These are phyloP conservation scores for Eupithecia pulchellata DNA, from an alignment of 2,888 invertebrate species.

Conservation along the genomic window DNA sequence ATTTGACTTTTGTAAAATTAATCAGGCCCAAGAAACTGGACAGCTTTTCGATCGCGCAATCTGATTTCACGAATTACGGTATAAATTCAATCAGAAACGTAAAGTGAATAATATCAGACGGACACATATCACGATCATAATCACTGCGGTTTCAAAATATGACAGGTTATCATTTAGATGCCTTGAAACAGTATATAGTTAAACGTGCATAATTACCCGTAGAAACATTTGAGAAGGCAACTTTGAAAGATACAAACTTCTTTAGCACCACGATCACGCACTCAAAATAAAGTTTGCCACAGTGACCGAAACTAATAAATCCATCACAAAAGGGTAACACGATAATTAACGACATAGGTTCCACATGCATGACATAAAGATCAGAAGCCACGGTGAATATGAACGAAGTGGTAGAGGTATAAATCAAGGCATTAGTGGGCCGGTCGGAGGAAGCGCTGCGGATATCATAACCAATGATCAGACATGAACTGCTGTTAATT, in stretches of 20 bases:
- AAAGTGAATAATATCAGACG: conserved; percentile 21
- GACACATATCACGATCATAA: conserved; percentile 27
- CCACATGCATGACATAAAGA: conserved; percentile 55
- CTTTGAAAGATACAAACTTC: conserved; percentile 2
- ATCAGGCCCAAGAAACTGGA: background rate
- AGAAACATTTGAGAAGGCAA: conserved; percentile 8
- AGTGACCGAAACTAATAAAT: conserved; percentile 27
- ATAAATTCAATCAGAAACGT: conserved; percentile 32
- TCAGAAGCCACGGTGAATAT: conserved; percentile 48
- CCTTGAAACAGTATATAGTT: conserved; percentile 18
- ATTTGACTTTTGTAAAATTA: conserved; percentile 1
- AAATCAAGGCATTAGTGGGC: conserved; percentile 69
- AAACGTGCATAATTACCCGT: conserved; percentile 3
- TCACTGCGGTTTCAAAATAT: conserved; percentile 24
- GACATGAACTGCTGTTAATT: conserved; percentile 57
- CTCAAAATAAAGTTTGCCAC: conserved; percentile 15
- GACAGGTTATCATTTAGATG: conserved; percentile 25
- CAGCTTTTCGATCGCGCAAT: conserved; percentile 26
- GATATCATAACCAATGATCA: conserved; percentile 64
- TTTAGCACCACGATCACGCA: conserved; percentile 23
- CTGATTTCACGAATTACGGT: conserved; percentile 33
- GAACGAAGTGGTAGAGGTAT: conserved; percentile 60
- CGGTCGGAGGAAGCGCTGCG: conserved; percentile 58
- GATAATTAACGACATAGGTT: conserved; percentile 50
- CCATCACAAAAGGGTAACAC: conserved; percentile 33